A percentile compares a stretch with the other conserved stretches of the same genome.
Conservation (phyloP, 37 sponge, comb jelly and placozoan genomes). For the Petrosia ficiformis region DNA sequence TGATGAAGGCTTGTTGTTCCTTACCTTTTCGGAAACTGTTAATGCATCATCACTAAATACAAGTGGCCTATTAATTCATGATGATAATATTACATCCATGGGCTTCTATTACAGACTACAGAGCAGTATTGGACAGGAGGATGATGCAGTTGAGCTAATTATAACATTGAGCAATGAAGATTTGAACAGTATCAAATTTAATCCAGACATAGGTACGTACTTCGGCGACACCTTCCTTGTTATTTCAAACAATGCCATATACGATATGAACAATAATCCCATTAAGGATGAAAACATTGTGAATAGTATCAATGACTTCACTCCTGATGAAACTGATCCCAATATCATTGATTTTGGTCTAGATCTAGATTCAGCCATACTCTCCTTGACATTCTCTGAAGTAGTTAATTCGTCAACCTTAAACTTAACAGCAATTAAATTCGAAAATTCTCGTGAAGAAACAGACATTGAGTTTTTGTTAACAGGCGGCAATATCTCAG, state of each 20-base stretch:
- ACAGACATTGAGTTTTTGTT: constrained; percentile 5
- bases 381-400: constrained; percentile 77
- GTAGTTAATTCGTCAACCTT: constrained; percentile 64
- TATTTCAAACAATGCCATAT: constrained; percentile 27
- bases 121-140: constrained; percentile 5
- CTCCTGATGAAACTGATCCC: constrained; percentile 50
- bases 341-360: constrained; percentile 39
- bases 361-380: constrained; percentile 48
- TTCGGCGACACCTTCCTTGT: constrained; percentile 44
- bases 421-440: constrained; percentile 42
- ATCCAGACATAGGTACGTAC: constrained; percentile 33
- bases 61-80: constrained; percentile 25
- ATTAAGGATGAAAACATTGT: constrained; percentile 26
- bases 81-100: background rate
- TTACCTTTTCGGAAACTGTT: constrained; percentile 87
- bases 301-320: constrained; percentile 4
- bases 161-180: constrained; percentile 62
- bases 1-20: constrained; percentile 56
- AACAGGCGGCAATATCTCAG: constrained; percentile 60
- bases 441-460: constrained; percentile 8
- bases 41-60: constrained; percentile 63
- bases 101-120: constrained; percentile 43
- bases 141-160: constrained; percentile 30
- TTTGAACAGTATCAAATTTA: constrained; percentile 72
- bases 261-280: constrained; percentile 72